Base-by-base conservation (phyloP, 2,797 vertebrate genomes). In the Balearica regulorum region DNA sequence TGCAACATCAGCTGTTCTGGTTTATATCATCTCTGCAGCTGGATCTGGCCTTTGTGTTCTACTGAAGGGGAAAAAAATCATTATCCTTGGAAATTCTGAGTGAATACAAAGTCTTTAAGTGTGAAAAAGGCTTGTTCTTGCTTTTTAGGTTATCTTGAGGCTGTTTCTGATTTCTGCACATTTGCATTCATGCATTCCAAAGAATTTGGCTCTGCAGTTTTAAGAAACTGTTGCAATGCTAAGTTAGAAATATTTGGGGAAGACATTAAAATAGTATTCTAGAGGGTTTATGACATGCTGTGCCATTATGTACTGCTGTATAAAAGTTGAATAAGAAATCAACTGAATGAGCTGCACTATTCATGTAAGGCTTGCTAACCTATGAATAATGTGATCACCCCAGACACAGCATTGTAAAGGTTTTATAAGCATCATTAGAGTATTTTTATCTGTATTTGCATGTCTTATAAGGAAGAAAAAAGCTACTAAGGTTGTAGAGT, bases 271-370 rank as follows among this genome's bases (percentile, higher is more conserved):
- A 85, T 83, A 92, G 62, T 68, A 70, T 96, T 94, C 37, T 92
- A 39, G 60, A 83, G 41, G 55, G 41, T 54, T 93, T 92, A 73
- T 71, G 87, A 57, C 68, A 89, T 0, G 33, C 92, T 95, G 75
- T 93, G 89, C 71, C 49, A 53, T 96, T 95, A 87, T 75, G 71
- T 77, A 46, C 64, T 16, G 1, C 72, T 81, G 33, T 78, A 65
- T 69, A 37, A 86, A 92, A 87, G 82, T 14, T 95, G 95, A 93
- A 94, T 86, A 92, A 92, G 82, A 92, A 95, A 96, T 95, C 92
- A 97, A n/a, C 49, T 71, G 90, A 91, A 93, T 89, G 84, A 97
- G 57, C 49, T 86, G 57, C 54, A 21, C 72, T 95, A 86, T 90
- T 96, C 84, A 76, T 41, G 43, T 78, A 71, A 64, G 54, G 37